Conservation (phyloP, 1,140 invertebrate genomes). For the Ctenoplectra terminalis region DNA sequence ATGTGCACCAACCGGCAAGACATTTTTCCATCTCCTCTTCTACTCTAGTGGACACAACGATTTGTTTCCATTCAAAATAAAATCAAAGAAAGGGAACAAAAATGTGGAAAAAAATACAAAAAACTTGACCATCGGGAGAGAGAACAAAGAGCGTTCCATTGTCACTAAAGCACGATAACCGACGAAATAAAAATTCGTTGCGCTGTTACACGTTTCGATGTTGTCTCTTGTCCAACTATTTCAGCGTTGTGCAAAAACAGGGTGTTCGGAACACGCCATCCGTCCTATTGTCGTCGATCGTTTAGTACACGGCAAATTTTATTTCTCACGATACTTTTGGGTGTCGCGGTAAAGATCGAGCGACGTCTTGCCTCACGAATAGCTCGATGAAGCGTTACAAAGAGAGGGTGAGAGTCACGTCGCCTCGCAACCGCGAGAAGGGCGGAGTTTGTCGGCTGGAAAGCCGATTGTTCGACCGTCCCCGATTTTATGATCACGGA, state of each 20-base stretch:
- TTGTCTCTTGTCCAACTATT: not conserved
- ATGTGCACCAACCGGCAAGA: not conserved
- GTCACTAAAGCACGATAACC: too few relatives aligned
- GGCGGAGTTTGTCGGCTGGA: constrained; percentile 27
- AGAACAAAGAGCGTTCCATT: not conserved
- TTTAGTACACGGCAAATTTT: constrained; percentile 27
- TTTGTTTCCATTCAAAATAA: not conserved
- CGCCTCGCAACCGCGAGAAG: not conserved
- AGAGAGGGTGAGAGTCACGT: not conserved
- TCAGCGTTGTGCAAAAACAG: not conserved
- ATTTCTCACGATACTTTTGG: constrained; percentile 18
- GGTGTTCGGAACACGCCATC: not conserved
- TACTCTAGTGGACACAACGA: not conserved
- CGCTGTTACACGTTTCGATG: not conserved
- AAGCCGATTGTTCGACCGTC: constrained; percentile 39
- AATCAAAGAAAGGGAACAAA: not conserved
- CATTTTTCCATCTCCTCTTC: not conserved
- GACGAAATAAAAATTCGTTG: not conserved
- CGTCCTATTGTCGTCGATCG: constrained; percentile 26
- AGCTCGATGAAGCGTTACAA: not conserved
- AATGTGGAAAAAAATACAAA: too few relatives aligned
- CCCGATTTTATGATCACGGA: constrained; percentile 32
- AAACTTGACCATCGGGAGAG: too few relatives aligned
- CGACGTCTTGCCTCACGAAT: not conserved
- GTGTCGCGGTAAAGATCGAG: constrained; percentile 6